Percentiles rank a stretch among this genome's conserved stretches.
Conservation (phyloP, 30 jellyfish, hydroid and myxozoan genomes). For the Sanderia malayensis region DNA sequence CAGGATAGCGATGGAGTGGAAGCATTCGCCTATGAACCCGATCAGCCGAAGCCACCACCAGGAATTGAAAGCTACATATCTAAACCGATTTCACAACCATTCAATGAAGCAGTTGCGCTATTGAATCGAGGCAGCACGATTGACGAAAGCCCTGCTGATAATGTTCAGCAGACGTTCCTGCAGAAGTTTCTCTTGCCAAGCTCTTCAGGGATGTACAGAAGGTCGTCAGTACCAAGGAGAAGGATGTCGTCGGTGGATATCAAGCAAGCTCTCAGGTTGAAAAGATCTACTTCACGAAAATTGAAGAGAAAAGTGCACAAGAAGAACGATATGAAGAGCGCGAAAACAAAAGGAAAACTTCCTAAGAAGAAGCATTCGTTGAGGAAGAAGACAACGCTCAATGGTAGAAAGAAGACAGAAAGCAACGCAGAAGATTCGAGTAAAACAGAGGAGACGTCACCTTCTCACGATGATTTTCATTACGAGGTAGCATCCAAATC, state of each 20-base stretch:
- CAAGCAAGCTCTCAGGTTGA: background rate
- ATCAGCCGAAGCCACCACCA: constrained; percentile 8
- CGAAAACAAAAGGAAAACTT: background rate
- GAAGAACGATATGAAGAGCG: background rate
- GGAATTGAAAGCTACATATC: constrained; percentile 42
- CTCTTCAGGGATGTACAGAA: constrained; percentile 22
- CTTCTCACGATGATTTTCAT: too few species aligned
- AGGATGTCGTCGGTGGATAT: background rate
- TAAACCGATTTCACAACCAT: constrained; percentile 27
- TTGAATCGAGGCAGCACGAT: constrained; percentile 57
- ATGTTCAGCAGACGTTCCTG: constrained; percentile 35
- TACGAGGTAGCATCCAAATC: too few species aligned
- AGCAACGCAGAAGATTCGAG: background rate
- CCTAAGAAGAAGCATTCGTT: background rate
- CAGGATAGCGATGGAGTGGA: constrained; percentile 54
- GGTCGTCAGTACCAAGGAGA: background rate
- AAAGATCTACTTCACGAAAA: constrained; percentile 19
- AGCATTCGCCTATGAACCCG: constrained; percentile 43
- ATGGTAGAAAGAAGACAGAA: background rate
- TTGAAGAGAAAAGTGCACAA: background rate
- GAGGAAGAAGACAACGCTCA: background rate
- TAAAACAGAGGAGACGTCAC: background rate
- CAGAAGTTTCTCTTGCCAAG: constrained; percentile 36
- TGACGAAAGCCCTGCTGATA: constrained; percentile 55
- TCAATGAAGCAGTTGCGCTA: constrained; percentile 30